These are phyloP conservation scores for Drosophila serrata DNA, from an alignment of 1,140 invertebrate species.

Conservation along the genomic window DNA sequence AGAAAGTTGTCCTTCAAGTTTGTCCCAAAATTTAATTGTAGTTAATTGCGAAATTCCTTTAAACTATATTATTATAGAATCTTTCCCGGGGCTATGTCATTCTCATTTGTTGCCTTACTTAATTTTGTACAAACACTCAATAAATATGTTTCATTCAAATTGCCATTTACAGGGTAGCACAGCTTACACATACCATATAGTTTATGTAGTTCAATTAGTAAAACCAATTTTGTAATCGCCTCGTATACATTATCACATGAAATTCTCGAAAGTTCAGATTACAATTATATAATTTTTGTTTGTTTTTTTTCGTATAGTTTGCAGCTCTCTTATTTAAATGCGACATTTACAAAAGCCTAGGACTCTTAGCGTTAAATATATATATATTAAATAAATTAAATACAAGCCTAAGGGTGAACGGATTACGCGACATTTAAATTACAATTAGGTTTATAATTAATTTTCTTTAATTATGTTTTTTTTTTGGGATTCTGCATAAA, in stretches of 20 bases:
- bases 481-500: neutral
- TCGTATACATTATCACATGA: conserved; percentile 85
- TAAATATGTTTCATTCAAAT: conserved; percentile 49
- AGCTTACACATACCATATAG: conserved; percentile 38
- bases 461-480: neutral
- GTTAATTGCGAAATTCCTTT: conserved; percentile 2
- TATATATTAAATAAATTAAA: conserved; percentile 71
- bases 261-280: conserved; percentile 78
- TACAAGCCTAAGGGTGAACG: conserved; percentile 63
- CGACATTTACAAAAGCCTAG: conserved; percentile 80
- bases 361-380: conserved; percentile 64
- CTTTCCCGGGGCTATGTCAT: conserved; percentile 1
- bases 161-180: conserved; percentile 46
- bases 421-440: conserved; percentile 61
- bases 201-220: conserved; percentile 52
- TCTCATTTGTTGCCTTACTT: conserved; percentile 23
- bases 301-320: conserved; percentile 45
- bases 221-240: conserved; percentile 53
- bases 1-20: too few relatives aligned
- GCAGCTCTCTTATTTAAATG: conserved; percentile 69
- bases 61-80: conserved; percentile 3
- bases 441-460: conserved; percentile 43
- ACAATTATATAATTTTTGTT: conserved; percentile 30
- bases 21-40: neutral
- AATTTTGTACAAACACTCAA: conserved; percentile 58